Base-by-base conservation (phyloP, 1,140 invertebrate genomes). In the Zophobas atratus region DNA sequence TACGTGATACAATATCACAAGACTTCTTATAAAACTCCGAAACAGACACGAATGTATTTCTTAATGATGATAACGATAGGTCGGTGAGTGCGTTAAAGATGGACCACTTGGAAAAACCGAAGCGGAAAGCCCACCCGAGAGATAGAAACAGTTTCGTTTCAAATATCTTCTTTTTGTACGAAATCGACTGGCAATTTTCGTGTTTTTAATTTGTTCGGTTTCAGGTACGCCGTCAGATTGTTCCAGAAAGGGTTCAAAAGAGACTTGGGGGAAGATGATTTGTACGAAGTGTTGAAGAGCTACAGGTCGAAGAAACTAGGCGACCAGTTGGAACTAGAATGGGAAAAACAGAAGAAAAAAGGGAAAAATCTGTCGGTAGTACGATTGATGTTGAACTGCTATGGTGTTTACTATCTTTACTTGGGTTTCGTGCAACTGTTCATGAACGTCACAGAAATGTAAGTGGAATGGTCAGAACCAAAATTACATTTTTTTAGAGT, bases 381-480 rank as follows among this genome's bases (percentile, higher is more conserved):
- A 6, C 86, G 87, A 79, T 88, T 89, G 41, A 83, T 92, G 20
- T 79, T 87, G 2, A 88, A 84, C 79, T 88, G 88, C 33, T 92
- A 91, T 81, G 90, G 91, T 2, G 53, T 78, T 2, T 81, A 86
- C 33, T 85, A 90, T 41, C 75, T 90, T 36, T 75, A 89, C 0
- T 87, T 89, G 51, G 91, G 91, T 6, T 32, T 91, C 41, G 41
- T 88, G 4, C 84, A 89, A 53, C 87, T 88, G 1, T 49, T 90
- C 5, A 82, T 88, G 57, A 91, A 92, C 83, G 86, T 90, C 41
- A 49, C 86, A 48, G 83, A 90, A 72, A 90, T 89, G 89, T 91
- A 85, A 78, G 83, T 82, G 1, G 2, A 5, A 51, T 6, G 20
- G 2, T 51, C 6, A 38, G 6, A 56, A 41, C n/a, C 51, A 39